Evolutionary conservation across 2,888 invertebrate genomes (phyloP).

Genomic region (Drosophila incognita): DNA sequence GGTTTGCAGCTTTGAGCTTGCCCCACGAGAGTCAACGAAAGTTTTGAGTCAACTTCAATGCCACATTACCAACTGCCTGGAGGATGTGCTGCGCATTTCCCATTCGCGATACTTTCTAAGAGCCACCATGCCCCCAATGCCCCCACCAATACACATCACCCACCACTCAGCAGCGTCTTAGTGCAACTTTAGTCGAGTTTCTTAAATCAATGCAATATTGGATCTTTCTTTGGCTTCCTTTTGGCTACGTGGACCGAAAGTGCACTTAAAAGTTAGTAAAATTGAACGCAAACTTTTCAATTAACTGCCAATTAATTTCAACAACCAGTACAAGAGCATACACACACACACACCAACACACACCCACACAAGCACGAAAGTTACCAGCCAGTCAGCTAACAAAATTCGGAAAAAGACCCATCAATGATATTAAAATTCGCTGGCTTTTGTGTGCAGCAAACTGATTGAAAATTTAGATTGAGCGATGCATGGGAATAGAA

Average conservation of each 20-base stretch:
- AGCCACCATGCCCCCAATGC: background rate
- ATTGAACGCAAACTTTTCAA: conserved; percentile 65
- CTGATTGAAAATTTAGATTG: conserved; percentile 31
- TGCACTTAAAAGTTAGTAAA: conserved; percentile 59
- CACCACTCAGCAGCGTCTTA: background rate
- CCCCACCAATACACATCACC: background rate
- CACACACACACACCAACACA: background rate
- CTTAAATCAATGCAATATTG: conserved; percentile 27
- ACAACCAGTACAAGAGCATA: background rate
- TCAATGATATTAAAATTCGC: conserved; percentile 44
- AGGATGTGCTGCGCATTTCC: conserved; percentile 54
- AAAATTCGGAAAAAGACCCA: conserved; percentile 20
- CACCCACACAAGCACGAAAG: background rate
- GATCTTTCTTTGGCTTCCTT: background rate
- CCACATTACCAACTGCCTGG: conserved; percentile 71
- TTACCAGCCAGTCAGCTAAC: background rate
- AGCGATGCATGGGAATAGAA: conserved; percentile 1
- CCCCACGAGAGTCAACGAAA: conserved; percentile 38
- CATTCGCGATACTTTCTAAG: conserved; percentile 43
- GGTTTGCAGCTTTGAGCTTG: conserved; percentile 32
- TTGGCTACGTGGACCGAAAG: conserved; percentile 10
- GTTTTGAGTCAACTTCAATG: conserved; percentile 56
- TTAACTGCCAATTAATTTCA: conserved; percentile 76
- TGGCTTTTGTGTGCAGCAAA: conserved; percentile 6
- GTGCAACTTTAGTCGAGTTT: conserved; percentile 43